Evolutionary conservation across 2,888 invertebrate genomes (phyloP), one percentile per base, ranked within the genome.

Genomic region (Heliconius erato): DNA sequence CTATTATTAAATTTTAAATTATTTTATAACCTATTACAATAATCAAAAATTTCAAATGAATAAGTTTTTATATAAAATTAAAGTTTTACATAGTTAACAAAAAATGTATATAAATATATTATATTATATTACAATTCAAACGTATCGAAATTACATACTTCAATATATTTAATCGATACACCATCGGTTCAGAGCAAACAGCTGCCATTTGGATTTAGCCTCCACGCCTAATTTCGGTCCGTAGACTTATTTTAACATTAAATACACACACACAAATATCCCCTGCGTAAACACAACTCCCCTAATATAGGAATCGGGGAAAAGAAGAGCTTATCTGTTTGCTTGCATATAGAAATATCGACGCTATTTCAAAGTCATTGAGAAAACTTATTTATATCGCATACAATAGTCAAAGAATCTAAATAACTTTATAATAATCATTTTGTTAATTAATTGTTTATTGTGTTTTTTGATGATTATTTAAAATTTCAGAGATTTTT

Each of bases 181-280:
- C 85, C 84, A 86, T 86, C 87, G 88, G 87, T 85, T 87, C 86
- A 84, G 86, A 91, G 88, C 91, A 91, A 94, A 92, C 95, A 95
- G 94, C 95, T 95, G 95, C 94, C 91, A 92, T 94, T 94, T 92
- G 92, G 93, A 94, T 93, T 95, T 94, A 94, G 91, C 90, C 91
- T 94, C 93, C 92, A 92, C 93, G 94, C 95, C 94, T 95, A 94
- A 95, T 94, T 95, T 95, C 92, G 92, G 93, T 94, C 91, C 92
- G 94, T 91, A 93, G 94, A 94, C 94, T 95, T 95, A 95, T 94
- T 95, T 94, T 93, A 95, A 95, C 95, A 95, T 94, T 94, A 94
- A 95, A 95, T 94, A 94, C 93, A 95, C 94, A 93, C 90, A 91
- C 91, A 92, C 89, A 94, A 92, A 94, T 94, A 95, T 94, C 94